These are phyloP conservation scores for Falco peregrinus DNA, from an alignment of 2,797 vertebrate genomes.

Conservation along the genomic window DNA sequence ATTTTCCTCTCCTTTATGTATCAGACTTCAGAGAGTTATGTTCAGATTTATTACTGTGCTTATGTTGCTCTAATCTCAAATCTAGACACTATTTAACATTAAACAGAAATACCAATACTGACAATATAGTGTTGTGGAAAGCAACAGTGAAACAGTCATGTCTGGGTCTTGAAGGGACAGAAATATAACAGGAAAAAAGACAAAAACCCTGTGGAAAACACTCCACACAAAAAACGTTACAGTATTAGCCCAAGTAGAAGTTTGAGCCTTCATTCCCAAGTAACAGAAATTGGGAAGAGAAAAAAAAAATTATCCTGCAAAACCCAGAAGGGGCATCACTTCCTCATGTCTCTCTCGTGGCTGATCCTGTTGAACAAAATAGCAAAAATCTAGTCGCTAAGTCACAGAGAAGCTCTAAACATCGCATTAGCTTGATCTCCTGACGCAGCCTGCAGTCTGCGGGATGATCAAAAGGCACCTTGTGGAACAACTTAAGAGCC, in stretches of 20 bases:
- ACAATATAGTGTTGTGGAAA: neutral
- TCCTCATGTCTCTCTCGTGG: neutral
- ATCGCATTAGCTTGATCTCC: neutral
- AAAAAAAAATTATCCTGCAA: too few species aligned
- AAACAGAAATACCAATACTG: neutral
- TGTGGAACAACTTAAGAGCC: neutral
- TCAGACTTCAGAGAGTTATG: neutral
- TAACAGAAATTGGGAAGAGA: neutral
- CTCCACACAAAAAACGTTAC: neutral
- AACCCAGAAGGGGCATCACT: neutral
- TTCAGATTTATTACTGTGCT: neutral
- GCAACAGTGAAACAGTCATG: neutral
- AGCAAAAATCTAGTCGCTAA: too few species aligned
- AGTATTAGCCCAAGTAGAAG: neutral
- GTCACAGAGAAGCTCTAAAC: neutral
- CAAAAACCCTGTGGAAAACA: neutral
- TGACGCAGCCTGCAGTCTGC: rapidly evolving
- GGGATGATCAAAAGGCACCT: neutral
- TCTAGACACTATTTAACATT: neutral
- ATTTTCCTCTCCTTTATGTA: neutral
- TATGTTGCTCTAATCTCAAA: neutral
- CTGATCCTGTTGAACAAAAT: neutral
- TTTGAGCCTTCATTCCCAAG: neutral
- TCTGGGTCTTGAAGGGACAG: neutral
- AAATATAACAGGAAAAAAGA: neutral